Percentiles rank a stretch among this genome's conserved stretches.
phyloP scores from a whole-genome alignment of 2,113 vertebrate species.

The Ibidorhyncha struthersii region DNA sequence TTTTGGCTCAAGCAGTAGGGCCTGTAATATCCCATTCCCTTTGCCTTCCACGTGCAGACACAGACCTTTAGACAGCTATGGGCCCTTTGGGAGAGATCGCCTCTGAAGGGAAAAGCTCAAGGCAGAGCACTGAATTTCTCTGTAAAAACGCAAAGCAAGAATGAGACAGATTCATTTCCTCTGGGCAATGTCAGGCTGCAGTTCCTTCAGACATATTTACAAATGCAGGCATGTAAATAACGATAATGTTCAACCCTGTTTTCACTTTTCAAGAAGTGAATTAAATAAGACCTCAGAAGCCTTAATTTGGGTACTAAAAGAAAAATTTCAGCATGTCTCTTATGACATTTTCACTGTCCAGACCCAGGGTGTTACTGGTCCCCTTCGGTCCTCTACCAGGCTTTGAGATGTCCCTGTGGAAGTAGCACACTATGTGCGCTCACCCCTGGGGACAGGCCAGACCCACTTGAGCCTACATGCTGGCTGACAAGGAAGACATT shows the following conservation, averaged over 20 bases:
- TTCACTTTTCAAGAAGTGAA: not conserved
- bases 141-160: not conserved
- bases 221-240: not conserved
- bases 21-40: not conserved
- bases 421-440: fast-evolving
- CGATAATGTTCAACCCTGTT: not conserved
- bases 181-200: not conserved
- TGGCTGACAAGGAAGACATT: not conserved
- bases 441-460: not conserved
- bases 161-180: not conserved
- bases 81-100: not conserved
- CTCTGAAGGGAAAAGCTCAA: not conserved
- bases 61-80: not conserved
- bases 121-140: not conserved
- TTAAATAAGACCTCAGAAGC: not conserved
- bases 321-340: not conserved
- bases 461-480: not conserved
- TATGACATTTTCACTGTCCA: not conserved
- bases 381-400: not conserved
- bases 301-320: not conserved
- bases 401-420: not conserved
- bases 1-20: not conserved
- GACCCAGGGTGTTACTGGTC: not conserved
- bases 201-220: not conserved
- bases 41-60: not conserved